phyloP scores from a whole-genome alignment of 30 jellyfish, hydroid and myxozoan genomes.

The Rhopilema esculentum region DNA sequence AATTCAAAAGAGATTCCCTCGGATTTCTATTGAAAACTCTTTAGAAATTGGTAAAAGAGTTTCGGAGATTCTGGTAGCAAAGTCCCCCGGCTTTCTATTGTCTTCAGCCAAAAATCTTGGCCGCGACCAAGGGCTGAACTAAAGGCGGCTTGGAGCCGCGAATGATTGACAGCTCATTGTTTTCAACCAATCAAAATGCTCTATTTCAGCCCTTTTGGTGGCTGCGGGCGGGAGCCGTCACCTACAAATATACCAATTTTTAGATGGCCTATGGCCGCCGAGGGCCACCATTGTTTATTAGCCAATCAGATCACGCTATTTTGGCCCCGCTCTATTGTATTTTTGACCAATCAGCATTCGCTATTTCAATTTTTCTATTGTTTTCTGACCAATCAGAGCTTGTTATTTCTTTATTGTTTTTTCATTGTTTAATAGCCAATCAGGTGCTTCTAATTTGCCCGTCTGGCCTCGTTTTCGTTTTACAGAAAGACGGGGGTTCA shows the following conservation, averaged over 20 bases:
- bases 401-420: not conserved
- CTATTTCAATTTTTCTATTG: not conserved
- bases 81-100: not conserved
- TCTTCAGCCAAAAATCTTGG: not conserved
- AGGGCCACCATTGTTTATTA: conserved; percentile 9
- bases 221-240: not conserved
- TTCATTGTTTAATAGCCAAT: not conserved
- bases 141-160: not conserved
- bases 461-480: not conserved
- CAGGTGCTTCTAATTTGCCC: not conserved
- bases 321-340: not conserved
- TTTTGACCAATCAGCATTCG: not conserved
- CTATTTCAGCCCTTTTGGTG: not conserved
- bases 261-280: conserved; percentile 8
- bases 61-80: too few relatives aligned
- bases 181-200: not conserved
- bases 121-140: not conserved
- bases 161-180: not conserved
- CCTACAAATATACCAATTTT: not conserved
- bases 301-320: conserved; percentile 14
- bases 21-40: not conserved
- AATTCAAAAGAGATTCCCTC: not conserved
- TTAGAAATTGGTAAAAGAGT: too few relatives aligned
- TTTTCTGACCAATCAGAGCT: conserved; percentile 6
- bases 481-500: too few relatives aligned